These are phyloP conservation scores for Oasisia sp. DNA, from an alignment of 2,888 invertebrate species.

Conservation along the genomic window DNA sequence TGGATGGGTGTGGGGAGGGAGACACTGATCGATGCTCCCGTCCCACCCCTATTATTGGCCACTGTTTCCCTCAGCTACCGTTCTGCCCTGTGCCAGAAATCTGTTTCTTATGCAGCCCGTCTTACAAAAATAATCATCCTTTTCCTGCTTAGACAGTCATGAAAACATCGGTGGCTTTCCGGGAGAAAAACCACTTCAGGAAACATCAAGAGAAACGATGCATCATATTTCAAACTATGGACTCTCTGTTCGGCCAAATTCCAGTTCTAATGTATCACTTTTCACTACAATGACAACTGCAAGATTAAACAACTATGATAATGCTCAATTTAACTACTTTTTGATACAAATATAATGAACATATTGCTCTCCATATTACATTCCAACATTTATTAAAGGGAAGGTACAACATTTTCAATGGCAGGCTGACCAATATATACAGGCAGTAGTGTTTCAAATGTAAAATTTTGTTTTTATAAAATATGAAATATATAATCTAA, in stretches of 20 bases:
- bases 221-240: not conserved
- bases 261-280: not conserved
- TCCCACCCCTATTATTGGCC: not conserved
- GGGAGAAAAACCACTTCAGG: not conserved
- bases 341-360: too few relatives aligned
- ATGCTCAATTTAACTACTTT: too few relatives aligned
- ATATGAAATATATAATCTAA: too few relatives aligned
- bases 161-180: not conserved
- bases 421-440: too few relatives aligned
- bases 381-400: too few relatives aligned
- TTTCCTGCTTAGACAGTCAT: slow-evolving; percentile 2
- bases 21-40: not conserved
- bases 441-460: too few relatives aligned
- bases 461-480: too few relatives aligned
- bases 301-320: too few relatives aligned
- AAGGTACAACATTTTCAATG: too few relatives aligned
- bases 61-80: not conserved
- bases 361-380: too few relatives aligned
- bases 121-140: slow-evolving; percentile 1
- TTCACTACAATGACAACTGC: too few relatives aligned
- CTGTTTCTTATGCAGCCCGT: not conserved
- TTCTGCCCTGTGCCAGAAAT: not conserved
- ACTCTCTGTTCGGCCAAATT: not conserved
- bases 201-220: not conserved
- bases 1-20: not conserved